Evolutionary conservation across 2,797 vertebrate species (phyloP).

Genomic region (Alca torda): DNA sequence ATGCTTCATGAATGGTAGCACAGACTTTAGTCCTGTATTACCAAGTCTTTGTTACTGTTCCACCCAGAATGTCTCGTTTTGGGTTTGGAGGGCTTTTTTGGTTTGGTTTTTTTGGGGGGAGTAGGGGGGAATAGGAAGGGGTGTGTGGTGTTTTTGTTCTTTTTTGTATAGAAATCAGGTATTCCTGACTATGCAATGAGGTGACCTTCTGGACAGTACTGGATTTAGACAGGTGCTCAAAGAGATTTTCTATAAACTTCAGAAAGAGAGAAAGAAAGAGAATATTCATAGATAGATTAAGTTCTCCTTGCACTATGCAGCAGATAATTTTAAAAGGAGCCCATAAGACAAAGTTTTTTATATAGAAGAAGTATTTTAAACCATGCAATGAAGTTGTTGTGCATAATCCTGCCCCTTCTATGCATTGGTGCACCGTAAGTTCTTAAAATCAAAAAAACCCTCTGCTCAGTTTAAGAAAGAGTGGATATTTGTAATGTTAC

Average conservation of each 20-base stretch:
- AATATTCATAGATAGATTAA: background rate
- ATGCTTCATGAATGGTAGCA: background rate
- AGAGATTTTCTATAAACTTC: background rate
- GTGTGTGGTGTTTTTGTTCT: too few relatives aligned
- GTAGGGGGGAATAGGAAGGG: background rate
- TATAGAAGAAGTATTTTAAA: background rate
- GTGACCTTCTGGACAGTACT: background rate
- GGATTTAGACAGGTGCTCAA: background rate
- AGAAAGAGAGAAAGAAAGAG: background rate
- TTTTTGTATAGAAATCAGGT: background rate
- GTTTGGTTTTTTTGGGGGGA: background rate
- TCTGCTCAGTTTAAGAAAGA: background rate
- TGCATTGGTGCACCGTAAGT: background rate
- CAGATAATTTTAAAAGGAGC: background rate
- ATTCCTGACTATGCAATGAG: background rate
- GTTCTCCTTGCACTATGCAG: background rate
- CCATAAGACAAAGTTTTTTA: background rate
- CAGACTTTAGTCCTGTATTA: background rate
- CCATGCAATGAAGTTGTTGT: background rate
- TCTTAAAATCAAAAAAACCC: background rate
- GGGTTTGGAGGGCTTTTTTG: background rate
- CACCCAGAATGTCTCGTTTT: background rate
- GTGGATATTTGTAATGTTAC: background rate
- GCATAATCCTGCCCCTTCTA: background rate
- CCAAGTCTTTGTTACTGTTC: background rate